phyloP scores from a whole-genome alignment of 2,888 invertebrate species.

The Chrysotoxum bicinctum region DNA sequence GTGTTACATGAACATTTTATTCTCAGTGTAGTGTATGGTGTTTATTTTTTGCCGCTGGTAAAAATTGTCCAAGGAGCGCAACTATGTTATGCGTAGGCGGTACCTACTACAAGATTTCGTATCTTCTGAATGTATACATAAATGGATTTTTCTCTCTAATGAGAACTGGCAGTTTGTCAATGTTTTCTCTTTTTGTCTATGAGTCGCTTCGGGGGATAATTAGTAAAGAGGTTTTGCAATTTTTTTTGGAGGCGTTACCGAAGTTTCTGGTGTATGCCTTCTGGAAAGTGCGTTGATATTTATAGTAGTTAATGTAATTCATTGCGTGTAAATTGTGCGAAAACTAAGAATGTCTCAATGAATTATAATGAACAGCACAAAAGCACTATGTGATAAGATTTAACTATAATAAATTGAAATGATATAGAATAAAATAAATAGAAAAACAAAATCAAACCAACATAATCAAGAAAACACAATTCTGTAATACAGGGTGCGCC shows the following conservation, averaged over 20 bases:
- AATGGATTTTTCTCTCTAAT: slow-evolving; percentile 38
- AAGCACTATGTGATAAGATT: not conserved
- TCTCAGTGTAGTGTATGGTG: not conserved
- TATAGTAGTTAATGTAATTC: slow-evolving; percentile 41
- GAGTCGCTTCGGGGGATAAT: slow-evolving; percentile 52
- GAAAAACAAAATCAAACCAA: no score
- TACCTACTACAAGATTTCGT: slow-evolving; percentile 45
- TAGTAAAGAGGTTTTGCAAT: slow-evolving; percentile 45
- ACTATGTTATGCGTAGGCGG: slow-evolving; percentile 65
- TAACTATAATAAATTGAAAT: not conserved
- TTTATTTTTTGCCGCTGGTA: slow-evolving; percentile 42
- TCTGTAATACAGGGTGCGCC: no score
- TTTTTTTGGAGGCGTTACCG: slow-evolving; percentile 61
- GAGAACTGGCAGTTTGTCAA: slow-evolving; percentile 69
- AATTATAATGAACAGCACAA: not conserved
- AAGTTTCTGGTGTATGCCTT: slow-evolving; percentile 49
- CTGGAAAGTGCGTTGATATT: slow-evolving; percentile 71
- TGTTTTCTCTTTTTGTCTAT: slow-evolving; percentile 42
- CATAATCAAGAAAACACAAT: no score
- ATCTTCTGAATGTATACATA: slow-evolving; percentile 12
- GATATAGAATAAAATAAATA: not conserved
- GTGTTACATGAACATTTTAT: no score
- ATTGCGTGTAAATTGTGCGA: slow-evolving; percentile 46
- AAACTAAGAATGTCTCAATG: slow-evolving; percentile 5
- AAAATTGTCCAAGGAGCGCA: slow-evolving; percentile 58